Conservation (phyloP, 2,888 invertebrate genomes). For the Ferdinandea cuprea region DNA sequence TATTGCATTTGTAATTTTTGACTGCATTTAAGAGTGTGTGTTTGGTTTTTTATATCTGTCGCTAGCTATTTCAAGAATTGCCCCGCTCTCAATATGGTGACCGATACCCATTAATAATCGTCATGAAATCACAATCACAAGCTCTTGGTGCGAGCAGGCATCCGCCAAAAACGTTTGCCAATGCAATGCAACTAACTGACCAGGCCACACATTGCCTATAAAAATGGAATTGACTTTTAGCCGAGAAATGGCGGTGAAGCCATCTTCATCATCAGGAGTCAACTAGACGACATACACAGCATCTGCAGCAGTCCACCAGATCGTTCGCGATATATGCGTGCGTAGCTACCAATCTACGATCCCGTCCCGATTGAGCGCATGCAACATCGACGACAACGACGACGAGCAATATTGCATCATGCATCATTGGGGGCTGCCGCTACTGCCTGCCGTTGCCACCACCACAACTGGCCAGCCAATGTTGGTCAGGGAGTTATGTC, state of each 20-base stretch:
- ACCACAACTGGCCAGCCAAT: too few relatives aligned
- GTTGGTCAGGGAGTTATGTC: slow-evolving; percentile 67
- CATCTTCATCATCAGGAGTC: slow-evolving; percentile 51
- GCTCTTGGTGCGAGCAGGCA: slow-evolving; percentile 27
- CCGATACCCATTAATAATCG: slow-evolving; percentile 46
- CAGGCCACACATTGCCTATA: slow-evolving; percentile 23
- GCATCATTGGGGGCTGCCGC: slow-evolving; percentile 14
- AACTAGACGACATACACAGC: slow-evolving; percentile 17
- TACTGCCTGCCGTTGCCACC: not conserved
- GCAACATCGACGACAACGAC: too few relatives aligned
- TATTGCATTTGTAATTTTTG: slow-evolving; percentile 42
- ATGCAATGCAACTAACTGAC: slow-evolving; percentile 25
- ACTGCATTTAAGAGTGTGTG: too few relatives aligned
- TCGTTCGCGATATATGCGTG: slow-evolving; percentile 12
- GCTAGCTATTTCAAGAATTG: slow-evolving; percentile 27
- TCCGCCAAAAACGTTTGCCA: slow-evolving; percentile 28
- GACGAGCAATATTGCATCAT: slow-evolving; percentile 48
- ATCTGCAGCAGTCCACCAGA: slow-evolving; percentile 6
- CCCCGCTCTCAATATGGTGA: slow-evolving; percentile 23
- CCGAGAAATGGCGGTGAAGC: slow-evolving; percentile 49
- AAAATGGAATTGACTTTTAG: slow-evolving; percentile 13
- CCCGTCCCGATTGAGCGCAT: slow-evolving; percentile 39
- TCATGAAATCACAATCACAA: slow-evolving; percentile 32
- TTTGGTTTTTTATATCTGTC: not conserved
- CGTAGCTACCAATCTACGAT: slow-evolving; percentile 13